These are phyloP conservation scores for Tychaedon coryphoeus DNA, from an alignment of 2,113 vertebrate species.

Conservation along the genomic window DNA sequence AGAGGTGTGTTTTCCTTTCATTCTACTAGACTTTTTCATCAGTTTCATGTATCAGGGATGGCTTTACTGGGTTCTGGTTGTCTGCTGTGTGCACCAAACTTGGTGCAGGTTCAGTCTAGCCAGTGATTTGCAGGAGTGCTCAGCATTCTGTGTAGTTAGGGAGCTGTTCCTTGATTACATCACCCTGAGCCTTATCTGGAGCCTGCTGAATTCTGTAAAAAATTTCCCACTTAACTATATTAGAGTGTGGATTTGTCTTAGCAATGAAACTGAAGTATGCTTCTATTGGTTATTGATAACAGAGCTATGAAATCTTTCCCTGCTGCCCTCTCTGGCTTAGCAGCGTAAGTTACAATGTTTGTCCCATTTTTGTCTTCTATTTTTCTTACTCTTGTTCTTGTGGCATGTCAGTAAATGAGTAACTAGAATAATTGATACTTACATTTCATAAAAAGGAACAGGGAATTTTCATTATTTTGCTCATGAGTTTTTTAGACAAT, in stretches of 20 bases:
- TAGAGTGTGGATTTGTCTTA: not conserved
- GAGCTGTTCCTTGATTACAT: not conserved
- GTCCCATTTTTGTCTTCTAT: not conserved
- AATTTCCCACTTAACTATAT: not conserved
- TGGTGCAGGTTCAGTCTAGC: not conserved
- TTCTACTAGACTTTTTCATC: not conserved
- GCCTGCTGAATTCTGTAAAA: not conserved
- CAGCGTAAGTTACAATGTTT: not conserved
- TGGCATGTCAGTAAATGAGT: not conserved
- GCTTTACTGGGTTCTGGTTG: not conserved
- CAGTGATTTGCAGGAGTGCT: not conserved
- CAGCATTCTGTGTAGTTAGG: not conserved
- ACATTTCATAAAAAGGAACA: not conserved
- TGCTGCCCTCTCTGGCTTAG: not conserved
- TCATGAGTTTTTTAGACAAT: not conserved
- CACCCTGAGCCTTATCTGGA: not conserved
- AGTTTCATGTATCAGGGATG: not conserved
- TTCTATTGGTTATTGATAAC: not conserved
- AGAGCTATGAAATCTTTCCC: not conserved
- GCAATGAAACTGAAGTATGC: not conserved
- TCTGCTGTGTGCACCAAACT: not conserved
- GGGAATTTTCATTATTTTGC: not conserved
- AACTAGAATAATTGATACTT: not conserved
- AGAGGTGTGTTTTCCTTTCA: not conserved
- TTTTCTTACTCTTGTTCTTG: not conserved